phyloP scores from a whole-genome alignment of 92 coral and sea anemone species.

The Parazoanthus swiftii region DNA sequence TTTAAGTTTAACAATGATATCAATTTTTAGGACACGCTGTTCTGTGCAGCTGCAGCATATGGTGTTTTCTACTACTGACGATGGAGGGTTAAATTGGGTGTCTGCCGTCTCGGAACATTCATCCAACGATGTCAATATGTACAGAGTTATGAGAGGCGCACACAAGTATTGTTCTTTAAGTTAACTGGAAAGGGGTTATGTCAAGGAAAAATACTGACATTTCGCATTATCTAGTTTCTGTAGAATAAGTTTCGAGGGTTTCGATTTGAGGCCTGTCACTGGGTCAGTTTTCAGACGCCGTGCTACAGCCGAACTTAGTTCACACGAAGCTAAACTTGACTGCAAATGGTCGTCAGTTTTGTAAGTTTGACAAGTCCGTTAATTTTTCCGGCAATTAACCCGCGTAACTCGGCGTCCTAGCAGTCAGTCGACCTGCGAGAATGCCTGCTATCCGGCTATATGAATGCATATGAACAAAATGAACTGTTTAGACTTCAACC shows the following conservation, averaged over 20 bases:
- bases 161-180: neutral
- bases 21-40: slow-evolving; percentile 74
- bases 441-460: no score
- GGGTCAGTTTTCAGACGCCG: no score
- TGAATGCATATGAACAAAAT: no score
- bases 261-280: no score
- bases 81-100: neutral
- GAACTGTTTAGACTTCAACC: no score
- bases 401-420: no score
- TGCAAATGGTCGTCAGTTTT: no score
- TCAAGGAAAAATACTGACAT: neutral
- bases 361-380: no score
- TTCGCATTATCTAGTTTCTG: neutral
- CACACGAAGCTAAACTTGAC: no score
- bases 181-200: neutral
- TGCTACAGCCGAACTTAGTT: no score
- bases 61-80: slow-evolving; percentile 86
- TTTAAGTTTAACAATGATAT: neutral
- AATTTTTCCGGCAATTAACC: no score
- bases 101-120: neutral
- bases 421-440: no score
- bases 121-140: neutral
- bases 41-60: slow-evolving; percentile 91
- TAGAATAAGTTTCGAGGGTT: neutral
- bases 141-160: neutral